These are phyloP conservation scores for Talpa occidentalis DNA, from an alignment of 2,113 vertebrate species.

Conservation along the genomic window DNA sequence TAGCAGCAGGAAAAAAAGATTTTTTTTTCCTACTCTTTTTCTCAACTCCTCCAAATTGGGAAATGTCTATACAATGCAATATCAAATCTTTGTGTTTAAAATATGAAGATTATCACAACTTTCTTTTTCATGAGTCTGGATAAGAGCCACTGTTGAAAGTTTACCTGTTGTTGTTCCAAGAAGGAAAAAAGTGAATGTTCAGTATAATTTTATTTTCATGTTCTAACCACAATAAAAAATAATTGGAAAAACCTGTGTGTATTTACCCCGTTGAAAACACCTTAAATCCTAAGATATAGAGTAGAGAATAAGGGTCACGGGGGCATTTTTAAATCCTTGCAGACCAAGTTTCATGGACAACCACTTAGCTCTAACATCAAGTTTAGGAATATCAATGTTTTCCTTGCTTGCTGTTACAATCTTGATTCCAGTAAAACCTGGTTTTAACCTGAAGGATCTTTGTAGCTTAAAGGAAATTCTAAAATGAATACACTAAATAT, in stretches of 20 bases:
- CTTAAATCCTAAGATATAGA: background rate
- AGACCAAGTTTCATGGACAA: background rate
- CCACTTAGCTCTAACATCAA: background rate
- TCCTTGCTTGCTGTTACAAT: background rate
- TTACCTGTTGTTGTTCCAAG: constrained; percentile 35
- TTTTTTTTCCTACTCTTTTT: background rate
- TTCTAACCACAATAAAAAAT: constrained; percentile 23
- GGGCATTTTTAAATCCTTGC: background rate
- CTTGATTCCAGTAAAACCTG: constrained; percentile 9
- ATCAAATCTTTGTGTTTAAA: constrained; percentile 3
- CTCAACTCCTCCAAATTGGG: background rate
- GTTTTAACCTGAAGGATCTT: constrained; percentile 5
- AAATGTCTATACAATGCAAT: background rate
- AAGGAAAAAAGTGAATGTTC: background rate
- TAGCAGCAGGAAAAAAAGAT: background rate
- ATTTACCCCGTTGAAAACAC: background rate
- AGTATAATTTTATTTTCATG: constrained; percentile 35
- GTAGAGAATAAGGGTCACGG: background rate
- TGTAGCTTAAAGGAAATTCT: background rate
- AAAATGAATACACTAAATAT: background rate
- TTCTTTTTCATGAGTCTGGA: constrained; percentile 20
- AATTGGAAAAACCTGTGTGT: background rate
- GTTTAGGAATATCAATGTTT: background rate
- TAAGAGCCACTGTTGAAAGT: constrained; percentile 31
- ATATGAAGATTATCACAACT: background rate